Conservation (phyloP, 2,113 vertebrate species). For the Penelope pileata region DNA sequence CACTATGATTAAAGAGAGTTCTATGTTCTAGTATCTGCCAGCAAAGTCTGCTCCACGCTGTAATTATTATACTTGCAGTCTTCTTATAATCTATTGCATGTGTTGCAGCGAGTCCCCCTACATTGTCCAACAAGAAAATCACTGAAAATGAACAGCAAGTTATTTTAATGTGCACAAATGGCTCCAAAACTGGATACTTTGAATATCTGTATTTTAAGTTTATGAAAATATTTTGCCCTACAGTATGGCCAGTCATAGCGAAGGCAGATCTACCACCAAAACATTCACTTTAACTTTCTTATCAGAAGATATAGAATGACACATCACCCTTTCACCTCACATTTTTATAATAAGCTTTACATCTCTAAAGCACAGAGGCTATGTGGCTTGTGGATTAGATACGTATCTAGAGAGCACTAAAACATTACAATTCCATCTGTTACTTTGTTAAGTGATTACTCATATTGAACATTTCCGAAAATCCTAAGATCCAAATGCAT, state of each 20-base stretch:
- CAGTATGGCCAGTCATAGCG: not conserved
- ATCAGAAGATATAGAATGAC: not conserved
- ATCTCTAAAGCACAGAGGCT: constrained; percentile 20
- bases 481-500: not conserved
- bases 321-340: not conserved
- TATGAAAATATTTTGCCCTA: constrained; percentile 47
- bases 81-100: constrained; percentile 78
- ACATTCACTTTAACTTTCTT: constrained; percentile 51
- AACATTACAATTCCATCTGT: not conserved
- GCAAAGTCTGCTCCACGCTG: constrained; percentile 69
- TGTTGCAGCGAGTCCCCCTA: constrained; percentile 72
- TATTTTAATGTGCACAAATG: constrained; percentile 65
- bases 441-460: constrained; percentile 1
- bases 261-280: constrained; percentile 18
- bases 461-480: not conserved
- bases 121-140: constrained; percentile 65
- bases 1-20: constrained; percentile 76
- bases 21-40: constrained; percentile 65
- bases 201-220: constrained; percentile 53
- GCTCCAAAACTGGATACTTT: constrained; percentile 49
- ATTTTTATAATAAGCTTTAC: not conserved
- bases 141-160: constrained; percentile 41
- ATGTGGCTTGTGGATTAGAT: not conserved
- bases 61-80: constrained; percentile 77
- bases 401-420: constrained; percentile 1